Evolutionary conservation across 2,113 vertebrate genomes (phyloP).

Genomic region (Scytalopus superciliaris): DNA sequence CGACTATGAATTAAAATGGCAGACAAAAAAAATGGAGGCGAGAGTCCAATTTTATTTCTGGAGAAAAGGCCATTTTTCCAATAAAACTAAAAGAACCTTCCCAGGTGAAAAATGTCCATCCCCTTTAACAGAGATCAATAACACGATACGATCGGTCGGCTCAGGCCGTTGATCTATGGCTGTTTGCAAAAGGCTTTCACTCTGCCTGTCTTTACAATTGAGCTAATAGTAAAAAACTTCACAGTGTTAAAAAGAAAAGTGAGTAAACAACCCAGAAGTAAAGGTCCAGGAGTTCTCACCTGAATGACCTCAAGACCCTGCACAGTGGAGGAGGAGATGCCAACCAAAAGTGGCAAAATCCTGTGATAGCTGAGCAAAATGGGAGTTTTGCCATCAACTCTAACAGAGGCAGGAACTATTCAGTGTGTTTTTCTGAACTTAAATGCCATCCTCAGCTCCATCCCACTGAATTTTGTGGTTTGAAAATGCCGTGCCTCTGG

Average conservation of each 20-base stretch:
- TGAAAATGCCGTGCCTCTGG: background rate
- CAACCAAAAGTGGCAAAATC: background rate
- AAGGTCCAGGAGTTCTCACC: background rate
- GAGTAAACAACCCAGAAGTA: background rate
- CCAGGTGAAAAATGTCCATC: slow-evolving; percentile 15
- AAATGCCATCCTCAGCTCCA: background rate
- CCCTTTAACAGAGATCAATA: slow-evolving; percentile 37
- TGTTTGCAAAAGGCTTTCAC: slow-evolving; percentile 25
- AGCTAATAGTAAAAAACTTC: slow-evolving; percentile 3
- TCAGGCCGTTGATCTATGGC: slow-evolving; percentile 1
- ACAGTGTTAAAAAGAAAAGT: background rate
- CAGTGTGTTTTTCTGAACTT: background rate
- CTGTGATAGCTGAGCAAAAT: rapidly evolving
- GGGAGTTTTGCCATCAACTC: background rate
- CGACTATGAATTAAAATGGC: background rate
- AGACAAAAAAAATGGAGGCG: background rate
- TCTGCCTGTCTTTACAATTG: background rate
- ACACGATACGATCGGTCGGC: background rate
- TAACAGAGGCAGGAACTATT: background rate
- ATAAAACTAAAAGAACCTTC: background rate
- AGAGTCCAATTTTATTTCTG: background rate
- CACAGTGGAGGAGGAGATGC: rapidly evolving
- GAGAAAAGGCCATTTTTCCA: background rate
- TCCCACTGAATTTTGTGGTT: background rate
- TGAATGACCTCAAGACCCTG: background rate